A percentile compares a stretch with the other conserved stretches of the same genome.
Evolutionary conservation across 1,140 invertebrate genomes (phyloP).

Genomic region (Brachionus rubens): DNA sequence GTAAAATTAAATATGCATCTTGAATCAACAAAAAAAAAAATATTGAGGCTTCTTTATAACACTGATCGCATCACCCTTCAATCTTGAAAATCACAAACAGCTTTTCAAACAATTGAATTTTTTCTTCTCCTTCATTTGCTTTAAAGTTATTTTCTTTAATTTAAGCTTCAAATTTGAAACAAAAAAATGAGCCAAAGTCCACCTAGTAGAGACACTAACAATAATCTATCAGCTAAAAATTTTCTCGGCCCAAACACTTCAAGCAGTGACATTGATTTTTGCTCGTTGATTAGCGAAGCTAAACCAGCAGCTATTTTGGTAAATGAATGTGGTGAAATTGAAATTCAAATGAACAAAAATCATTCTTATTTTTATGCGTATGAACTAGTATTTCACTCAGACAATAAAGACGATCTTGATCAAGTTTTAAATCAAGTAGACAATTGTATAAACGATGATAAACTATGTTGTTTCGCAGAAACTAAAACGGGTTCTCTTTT

Average conservation of each 20-base stretch:
- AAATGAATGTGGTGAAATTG: slow-evolving; percentile 44
- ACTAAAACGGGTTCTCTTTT: slow-evolving; percentile 14
- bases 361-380: slow-evolving; percentile 38
- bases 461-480: slow-evolving; percentile 40
- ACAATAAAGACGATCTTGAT: slow-evolving; percentile 23
- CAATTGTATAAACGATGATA: neutral
- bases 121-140: too few relatives aligned
- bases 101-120: too few relatives aligned
- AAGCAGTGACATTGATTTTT: slow-evolving; percentile 33
- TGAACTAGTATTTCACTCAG: slow-evolving; percentile 39
- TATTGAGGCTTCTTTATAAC: too few relatives aligned
- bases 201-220: slow-evolving; percentile 38
- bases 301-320: slow-evolving; percentile 44
- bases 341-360: slow-evolving; percentile 46
- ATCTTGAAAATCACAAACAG: too few relatives aligned
- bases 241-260: slow-evolving; percentile 25
- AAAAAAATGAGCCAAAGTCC: slow-evolving; percentile 40
- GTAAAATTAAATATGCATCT: too few relatives aligned
- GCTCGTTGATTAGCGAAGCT: slow-evolving; percentile 43
- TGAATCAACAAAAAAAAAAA: too few relatives aligned
- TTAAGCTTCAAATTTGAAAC: neutral
- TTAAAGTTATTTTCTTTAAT: too few relatives aligned
- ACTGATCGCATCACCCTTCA: too few relatives aligned
- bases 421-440: slow-evolving; percentile 4
- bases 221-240: slow-evolving; percentile 15